A percentile compares a stretch with the other conserved stretches of the same genome.
Evolutionary conservation across 1,140 invertebrate species (phyloP).

Genomic region (Leptestheria dahalacensis): DNA sequence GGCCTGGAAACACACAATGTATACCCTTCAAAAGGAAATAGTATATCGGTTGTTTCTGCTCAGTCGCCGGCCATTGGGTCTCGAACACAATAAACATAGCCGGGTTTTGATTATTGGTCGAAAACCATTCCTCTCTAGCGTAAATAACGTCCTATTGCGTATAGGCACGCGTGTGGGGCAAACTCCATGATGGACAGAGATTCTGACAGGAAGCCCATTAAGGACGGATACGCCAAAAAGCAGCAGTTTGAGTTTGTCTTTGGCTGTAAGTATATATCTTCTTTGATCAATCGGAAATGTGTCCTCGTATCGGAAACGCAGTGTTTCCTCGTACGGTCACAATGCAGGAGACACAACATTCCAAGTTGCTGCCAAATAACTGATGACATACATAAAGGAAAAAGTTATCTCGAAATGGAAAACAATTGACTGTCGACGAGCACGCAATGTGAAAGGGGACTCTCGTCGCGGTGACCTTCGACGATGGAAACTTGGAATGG

Average conservation of each 20-base stretch:
- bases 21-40: too few relatives aligned
- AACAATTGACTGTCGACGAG: too few relatives aligned
- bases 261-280: background rate
- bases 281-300: background rate
- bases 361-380: too few relatives aligned
- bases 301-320: too few relatives aligned
- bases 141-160: background rate
- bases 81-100: background rate
- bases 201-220: background rate
- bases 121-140: background rate
- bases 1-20: too few relatives aligned
- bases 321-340: too few relatives aligned
- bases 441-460: too few relatives aligned
- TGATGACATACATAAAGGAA: too few relatives aligned
- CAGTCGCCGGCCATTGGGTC: background rate
- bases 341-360: too few relatives aligned
- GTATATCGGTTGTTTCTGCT: background rate
- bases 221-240: background rate
- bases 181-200: background rate
- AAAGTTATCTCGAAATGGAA: too few relatives aligned
- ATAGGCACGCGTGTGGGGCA: background rate
- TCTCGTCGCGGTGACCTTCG: too few relatives aligned
- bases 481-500: too few relatives aligned
- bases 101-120: background rate
- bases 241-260: background rate